Evolutionary conservation across 2,797 vertebrate species (phyloP).

Genomic region (Sternarchorhynchus goeldii): DNA sequence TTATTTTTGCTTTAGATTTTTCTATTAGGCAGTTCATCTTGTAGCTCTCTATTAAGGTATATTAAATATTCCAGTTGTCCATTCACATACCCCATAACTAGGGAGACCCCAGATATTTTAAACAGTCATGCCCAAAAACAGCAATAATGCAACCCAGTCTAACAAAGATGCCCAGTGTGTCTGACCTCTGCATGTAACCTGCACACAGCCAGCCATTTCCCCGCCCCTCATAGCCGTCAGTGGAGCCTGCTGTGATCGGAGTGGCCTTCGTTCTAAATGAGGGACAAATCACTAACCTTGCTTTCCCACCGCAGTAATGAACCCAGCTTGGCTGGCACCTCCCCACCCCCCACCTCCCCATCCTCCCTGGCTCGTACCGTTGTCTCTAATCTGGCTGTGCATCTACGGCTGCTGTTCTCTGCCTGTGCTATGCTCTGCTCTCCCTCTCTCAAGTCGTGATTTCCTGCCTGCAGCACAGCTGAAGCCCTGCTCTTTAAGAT

Average conservation of each 20-base stretch:
- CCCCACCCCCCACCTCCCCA: conserved; percentile 13
- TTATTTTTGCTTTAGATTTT: too few species aligned
- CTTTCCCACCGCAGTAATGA: conserved; percentile 39
- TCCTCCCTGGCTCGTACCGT: conserved; percentile 43
- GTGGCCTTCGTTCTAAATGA: conserved; percentile 60
- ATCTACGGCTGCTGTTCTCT: conserved; percentile 69
- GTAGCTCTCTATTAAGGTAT: not conserved
- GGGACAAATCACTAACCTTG: conserved; percentile 66
- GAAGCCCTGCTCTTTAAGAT: not conserved
- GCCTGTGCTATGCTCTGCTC: conserved; percentile 60
- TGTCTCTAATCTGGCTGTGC: conserved; percentile 51
- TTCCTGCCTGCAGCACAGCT: conserved; percentile 39
- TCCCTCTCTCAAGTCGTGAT: conserved; percentile 45
- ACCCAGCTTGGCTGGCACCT: conserved; percentile 22
- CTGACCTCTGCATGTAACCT: conserved; percentile 58
- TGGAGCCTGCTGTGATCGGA: conserved; percentile 45
- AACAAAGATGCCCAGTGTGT: conserved; percentile 58
- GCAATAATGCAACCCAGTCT: conserved; percentile 51
- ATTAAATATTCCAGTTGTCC: not conserved
- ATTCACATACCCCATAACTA: not conserved
- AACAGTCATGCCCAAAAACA: conserved; percentile 67
- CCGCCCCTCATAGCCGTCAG: not conserved
- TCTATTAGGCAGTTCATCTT: not conserved
- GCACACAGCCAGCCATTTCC: conserved; percentile 36
- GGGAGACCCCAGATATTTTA: conserved; percentile 36